phyloP scores from a whole-genome alignment of 2,113 vertebrate genomes.

The Oxyura jamaicensis region DNA sequence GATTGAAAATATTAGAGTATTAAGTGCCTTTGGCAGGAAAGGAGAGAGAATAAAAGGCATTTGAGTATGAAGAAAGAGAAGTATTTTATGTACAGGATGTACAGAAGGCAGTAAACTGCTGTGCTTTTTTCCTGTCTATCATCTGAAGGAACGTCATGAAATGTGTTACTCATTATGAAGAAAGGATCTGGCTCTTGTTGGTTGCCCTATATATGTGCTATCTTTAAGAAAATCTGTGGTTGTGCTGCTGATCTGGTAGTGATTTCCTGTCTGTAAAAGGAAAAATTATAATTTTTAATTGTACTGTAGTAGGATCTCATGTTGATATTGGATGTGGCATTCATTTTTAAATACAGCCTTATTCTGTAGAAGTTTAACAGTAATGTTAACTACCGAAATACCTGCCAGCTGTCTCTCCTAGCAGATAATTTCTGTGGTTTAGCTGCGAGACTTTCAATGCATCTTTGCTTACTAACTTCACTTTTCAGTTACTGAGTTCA shows the following conservation, averaged over 20 bases:
- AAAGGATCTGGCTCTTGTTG: background rate
- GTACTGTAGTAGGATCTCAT: background rate
- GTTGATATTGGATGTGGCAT: background rate
- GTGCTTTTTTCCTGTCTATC: background rate
- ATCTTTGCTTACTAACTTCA: background rate
- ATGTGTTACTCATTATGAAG: constrained; percentile 12
- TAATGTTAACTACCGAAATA: no score
- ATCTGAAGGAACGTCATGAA: background rate
- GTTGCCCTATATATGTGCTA: background rate
- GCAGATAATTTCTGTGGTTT: background rate
- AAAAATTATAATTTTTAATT: background rate
- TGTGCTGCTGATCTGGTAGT: background rate
- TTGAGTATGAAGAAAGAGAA: background rate
- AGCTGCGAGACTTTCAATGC: no score
- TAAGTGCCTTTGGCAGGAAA: background rate
- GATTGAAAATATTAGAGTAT: background rate
- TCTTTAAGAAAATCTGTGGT: background rate
- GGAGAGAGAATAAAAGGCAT: background rate
- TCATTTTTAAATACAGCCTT: background rate
- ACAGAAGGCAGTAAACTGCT: background rate
- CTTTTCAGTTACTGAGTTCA: background rate
- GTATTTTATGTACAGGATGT: background rate
- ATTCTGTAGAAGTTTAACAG: background rate
- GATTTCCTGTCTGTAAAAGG: background rate
- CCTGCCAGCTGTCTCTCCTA: background rate